Base-by-base conservation (phyloP, 2,113 vertebrate genomes). In the Menidia beryllina region DNA sequence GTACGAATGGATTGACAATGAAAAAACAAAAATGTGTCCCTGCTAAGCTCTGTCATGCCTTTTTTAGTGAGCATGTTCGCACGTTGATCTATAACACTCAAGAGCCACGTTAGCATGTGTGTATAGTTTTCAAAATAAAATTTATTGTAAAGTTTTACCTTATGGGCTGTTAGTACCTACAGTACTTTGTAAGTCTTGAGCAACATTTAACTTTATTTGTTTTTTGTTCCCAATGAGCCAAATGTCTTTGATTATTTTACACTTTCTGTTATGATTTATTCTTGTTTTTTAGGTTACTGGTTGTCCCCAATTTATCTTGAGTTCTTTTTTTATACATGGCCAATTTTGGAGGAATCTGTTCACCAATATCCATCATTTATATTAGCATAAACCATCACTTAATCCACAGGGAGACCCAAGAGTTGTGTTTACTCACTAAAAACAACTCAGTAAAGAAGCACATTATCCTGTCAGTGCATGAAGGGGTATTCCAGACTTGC, bases 71-170 rank as follows among this genome's bases (percentile, higher is more conserved):
- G 2, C 4, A 17, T 43, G 11, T 43, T 34, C 2, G 15, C 14
- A 15, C 17, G 15, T 4, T 41, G 14, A 2, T 41, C 15, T 41
- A 5, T 41, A 5, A 41, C 10, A 41, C 15, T 14, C 39, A 41
- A 34, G 43, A 61, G 48, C 51, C 4, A 21, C 9, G 4, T 43
- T 30, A 34, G 5, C 38, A 67, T 8, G 9, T 8, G 0, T 43
- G 20, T 26, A 27, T 47, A 11, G 13, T 25, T 21, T 51, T 54
- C n/a, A n/a, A n/a, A 17, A 41, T 47, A 49, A 26, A 1, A 67
- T 27, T 25, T 59, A 65, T 60, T 55, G 25, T 10, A 56, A 39
- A 10, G 11, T 49, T 36, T 24, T 54, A 4, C 38, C 56, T 51
- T 63, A 68, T 50, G 54, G 34, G 30, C 34, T 36, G 55, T 52